These are phyloP conservation scores for Calephelis nemesis DNA, from an alignment of 1,140 invertebrate genomes.

Conservation along the genomic window DNA sequence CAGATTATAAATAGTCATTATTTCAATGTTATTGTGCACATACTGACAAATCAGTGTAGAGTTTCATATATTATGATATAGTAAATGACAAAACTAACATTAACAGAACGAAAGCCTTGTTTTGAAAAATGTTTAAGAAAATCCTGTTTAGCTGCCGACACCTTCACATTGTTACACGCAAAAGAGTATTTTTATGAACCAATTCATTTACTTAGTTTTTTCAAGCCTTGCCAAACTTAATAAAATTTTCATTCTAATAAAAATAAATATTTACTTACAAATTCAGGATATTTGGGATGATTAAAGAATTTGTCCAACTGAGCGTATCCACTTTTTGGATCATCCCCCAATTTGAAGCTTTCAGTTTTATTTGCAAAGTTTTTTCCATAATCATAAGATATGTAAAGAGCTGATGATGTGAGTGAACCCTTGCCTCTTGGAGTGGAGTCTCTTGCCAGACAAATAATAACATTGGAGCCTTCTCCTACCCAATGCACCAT, in stretches of 20 bases:
- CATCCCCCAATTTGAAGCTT: slow-evolving; percentile 80
- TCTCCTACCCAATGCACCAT: slow-evolving; percentile 95
- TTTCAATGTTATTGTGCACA: slow-evolving; percentile 4
- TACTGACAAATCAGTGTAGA: neutral
- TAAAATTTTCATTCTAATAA: too few species aligned
- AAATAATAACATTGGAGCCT: slow-evolving; percentile 91
- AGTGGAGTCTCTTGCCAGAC: slow-evolving; percentile 86
- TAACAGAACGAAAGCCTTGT: too few species aligned
- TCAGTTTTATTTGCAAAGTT: slow-evolving; percentile 88
- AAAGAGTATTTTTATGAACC: too few species aligned
- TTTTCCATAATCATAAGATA: slow-evolving; percentile 92
- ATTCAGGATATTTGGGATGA: slow-evolving; percentile 86
- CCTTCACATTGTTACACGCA: too few species aligned
- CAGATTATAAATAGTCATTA: too few species aligned
- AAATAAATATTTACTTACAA: slow-evolving; percentile 81
- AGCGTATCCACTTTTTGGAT: slow-evolving; percentile 80
- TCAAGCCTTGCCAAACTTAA: too few species aligned
- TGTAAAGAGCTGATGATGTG: slow-evolving; percentile 86
- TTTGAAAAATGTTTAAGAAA: too few species aligned
- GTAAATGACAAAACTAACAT: too few species aligned
- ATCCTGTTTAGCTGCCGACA: too few species aligned
- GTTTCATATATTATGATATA: too few species aligned
- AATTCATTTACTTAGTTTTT: too few species aligned
- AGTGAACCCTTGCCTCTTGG: slow-evolving; percentile 63
- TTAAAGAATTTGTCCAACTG: slow-evolving; percentile 91